Evolutionary conservation across 2,888 invertebrate species (phyloP).

Genomic region (Theretra japonica): DNA sequence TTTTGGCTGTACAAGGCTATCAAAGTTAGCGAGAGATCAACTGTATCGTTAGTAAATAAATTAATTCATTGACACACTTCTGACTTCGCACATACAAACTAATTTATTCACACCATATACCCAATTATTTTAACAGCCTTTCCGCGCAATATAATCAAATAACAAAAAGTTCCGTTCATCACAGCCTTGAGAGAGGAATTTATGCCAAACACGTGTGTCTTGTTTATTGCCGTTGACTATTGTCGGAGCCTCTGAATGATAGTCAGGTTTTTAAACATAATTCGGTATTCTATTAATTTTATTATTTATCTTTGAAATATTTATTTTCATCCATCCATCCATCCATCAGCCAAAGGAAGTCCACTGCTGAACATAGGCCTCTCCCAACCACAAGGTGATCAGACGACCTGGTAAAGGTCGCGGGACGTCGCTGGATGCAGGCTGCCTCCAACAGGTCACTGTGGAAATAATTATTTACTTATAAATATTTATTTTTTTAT

Average conservation of each 20-base stretch:
- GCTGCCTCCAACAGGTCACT: too few relatives aligned
- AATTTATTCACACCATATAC: not conserved
- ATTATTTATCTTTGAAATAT: not conserved
- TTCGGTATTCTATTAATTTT: not conserved
- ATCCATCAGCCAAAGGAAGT: too few relatives aligned
- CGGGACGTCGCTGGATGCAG: too few relatives aligned
- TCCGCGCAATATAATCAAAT: slow-evolving; percentile 1
- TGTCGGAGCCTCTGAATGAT: slow-evolving; percentile 35
- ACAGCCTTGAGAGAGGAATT: slow-evolving; percentile 58
- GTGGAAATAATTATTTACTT: too few relatives aligned
- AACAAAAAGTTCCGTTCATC: slow-evolving; percentile 39
- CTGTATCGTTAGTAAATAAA: too few relatives aligned
- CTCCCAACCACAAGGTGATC: too few relatives aligned
- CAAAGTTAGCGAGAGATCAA: too few relatives aligned
- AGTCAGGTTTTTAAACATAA: slow-evolving; percentile 18
- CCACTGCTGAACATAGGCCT: too few relatives aligned
- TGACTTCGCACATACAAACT: not conserved
- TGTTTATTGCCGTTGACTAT: slow-evolving; percentile 43
- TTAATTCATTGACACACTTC: not conserved
- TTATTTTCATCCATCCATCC: too few relatives aligned
- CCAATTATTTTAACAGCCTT: not conserved
- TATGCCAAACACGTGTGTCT: slow-evolving; percentile 62
- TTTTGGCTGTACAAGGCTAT: too few relatives aligned
- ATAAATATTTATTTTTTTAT: too few relatives aligned
- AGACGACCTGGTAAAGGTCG: too few relatives aligned